Conservation (phyloP, 2,888 invertebrate species). For the Macaria liturata region DNA sequence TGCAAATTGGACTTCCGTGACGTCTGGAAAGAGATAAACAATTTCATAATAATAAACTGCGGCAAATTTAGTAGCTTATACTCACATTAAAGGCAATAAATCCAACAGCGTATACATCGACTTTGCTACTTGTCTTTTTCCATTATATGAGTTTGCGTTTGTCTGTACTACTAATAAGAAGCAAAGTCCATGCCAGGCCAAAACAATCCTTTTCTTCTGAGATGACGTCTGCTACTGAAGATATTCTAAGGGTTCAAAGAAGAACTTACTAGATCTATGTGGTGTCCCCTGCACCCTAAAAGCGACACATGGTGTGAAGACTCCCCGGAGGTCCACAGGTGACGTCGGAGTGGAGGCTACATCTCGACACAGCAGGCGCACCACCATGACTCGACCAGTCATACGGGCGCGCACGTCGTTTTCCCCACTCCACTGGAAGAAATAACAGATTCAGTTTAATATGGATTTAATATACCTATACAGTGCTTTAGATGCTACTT, state of each 20-base stretch:
- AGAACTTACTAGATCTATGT: constrained; percentile 82
- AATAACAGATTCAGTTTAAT: background rate
- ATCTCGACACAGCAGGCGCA: constrained; percentile 91
- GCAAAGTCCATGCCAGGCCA: too few relatives aligned
- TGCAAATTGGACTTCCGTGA: constrained; percentile 91
- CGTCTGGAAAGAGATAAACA: constrained; percentile 78
- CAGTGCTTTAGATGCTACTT: too few relatives aligned
- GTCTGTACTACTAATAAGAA: too few relatives aligned
- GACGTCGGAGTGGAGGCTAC: constrained; percentile 80
- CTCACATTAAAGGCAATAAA: too few relatives aligned
- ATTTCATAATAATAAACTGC: too few relatives aligned
- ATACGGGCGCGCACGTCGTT: constrained; percentile 88
- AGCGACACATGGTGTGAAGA: constrained; percentile 93
- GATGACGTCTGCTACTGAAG: too few relatives aligned
- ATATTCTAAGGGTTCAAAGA: too few relatives aligned
- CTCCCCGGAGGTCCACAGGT: constrained; percentile 79
- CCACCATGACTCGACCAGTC: constrained; percentile 91
- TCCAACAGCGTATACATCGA: constrained; percentile 75
- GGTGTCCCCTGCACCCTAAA: constrained; percentile 94
- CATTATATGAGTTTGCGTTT: too few relatives aligned
- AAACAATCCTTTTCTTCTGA: too few relatives aligned
- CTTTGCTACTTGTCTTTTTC: constrained; percentile 84
- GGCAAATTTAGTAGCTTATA: too few relatives aligned
- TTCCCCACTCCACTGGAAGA: constrained; percentile 91
- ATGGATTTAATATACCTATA: too few relatives aligned